Conservation (phyloP, 2,113 vertebrate genomes). For the Protomyctophum bolini region DNA sequence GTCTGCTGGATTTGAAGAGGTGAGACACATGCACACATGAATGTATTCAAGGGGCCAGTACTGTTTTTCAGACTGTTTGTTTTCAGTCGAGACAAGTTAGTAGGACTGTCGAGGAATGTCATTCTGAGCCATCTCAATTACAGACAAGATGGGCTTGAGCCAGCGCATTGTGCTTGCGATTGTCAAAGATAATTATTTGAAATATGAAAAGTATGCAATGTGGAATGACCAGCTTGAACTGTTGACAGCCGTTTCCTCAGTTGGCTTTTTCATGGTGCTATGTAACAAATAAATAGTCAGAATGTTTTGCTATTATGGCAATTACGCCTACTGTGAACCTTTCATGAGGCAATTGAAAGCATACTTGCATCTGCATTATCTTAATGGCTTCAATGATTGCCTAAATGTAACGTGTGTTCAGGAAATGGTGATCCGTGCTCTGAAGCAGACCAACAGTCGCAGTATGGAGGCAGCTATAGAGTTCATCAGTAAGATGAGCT, state of each 20-base stretch:
- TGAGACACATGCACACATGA: slow-evolving; percentile 60
- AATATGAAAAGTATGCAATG: slow-evolving; percentile 68
- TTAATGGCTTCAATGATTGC: no score
- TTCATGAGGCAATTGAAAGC: neutral
- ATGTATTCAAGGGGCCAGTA: neutral
- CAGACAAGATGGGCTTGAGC: slow-evolving; percentile 17
- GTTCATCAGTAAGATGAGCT: slow-evolving; percentile 93
- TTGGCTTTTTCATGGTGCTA: slow-evolving; percentile 17
- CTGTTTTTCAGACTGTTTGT: no score
- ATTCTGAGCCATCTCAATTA: slow-evolving; percentile 41
- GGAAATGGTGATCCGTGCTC: slow-evolving; percentile 88
- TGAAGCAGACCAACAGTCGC: slow-evolving; percentile 87
- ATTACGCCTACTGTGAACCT: neutral
- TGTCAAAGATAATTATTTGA: slow-evolving; percentile 46
- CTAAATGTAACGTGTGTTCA: slow-evolving; percentile 49
- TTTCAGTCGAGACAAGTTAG: neutral
- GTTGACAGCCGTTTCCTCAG: slow-evolving; percentile 30
- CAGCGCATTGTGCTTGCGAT: neutral
- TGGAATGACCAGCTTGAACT: slow-evolving; percentile 60
- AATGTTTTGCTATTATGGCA: no score
- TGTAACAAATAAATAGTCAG: neutral
- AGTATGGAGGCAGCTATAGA: slow-evolving; percentile 89
- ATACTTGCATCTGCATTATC: neutral
- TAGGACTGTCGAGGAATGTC: slow-evolving; percentile 13
- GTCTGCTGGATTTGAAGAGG: slow-evolving; percentile 93